Percentiles rank a stretch among this genome's conserved stretches.
Evolutionary conservation across 2,113 vertebrate species (phyloP).

Genomic region (Notiomystis cincta): DNA sequence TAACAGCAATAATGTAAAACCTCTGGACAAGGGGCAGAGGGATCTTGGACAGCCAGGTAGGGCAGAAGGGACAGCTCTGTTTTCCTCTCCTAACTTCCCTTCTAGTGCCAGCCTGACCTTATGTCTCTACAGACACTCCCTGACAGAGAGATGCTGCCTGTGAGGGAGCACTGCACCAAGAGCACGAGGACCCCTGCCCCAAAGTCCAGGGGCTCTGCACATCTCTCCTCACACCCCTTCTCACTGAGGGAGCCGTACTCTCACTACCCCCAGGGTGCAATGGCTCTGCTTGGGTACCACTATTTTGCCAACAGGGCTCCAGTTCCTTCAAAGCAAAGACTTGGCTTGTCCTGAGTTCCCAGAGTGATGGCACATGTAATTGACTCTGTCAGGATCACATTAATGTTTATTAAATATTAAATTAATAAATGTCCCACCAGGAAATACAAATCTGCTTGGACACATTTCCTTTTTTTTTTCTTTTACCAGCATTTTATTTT

Average conservation of each 20-base stretch:
- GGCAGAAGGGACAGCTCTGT: background rate
- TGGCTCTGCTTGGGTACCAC: background rate
- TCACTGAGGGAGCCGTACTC: rapidly evolving
- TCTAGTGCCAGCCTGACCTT: background rate
- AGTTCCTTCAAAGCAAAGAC: background rate
- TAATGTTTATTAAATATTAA: background rate
- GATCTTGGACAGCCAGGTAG: rapidly evolving
- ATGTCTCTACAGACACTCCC: background rate
- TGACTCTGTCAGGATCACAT: background rate
- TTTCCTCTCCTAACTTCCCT: background rate
- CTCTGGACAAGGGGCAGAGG: background rate
- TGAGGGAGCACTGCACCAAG: too few relatives aligned
- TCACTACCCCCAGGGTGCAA: rapidly evolving
- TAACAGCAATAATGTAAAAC: background rate
- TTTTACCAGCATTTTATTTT: background rate
- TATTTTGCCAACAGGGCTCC: background rate
- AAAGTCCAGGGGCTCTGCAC: background rate
- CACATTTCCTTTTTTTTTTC: background rate
- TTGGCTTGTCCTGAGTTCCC: rapidly evolving
- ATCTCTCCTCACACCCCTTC: background rate
- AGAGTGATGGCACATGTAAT: background rate
- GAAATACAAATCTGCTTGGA: background rate
- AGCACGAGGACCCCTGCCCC: background rate
- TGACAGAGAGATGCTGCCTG: background rate
- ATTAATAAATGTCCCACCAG: background rate